Percentiles rank a stretch among this genome's conserved stretches.
Conservation (phyloP, 2,797 vertebrate species). For the Sciaenops ocellatus region DNA sequence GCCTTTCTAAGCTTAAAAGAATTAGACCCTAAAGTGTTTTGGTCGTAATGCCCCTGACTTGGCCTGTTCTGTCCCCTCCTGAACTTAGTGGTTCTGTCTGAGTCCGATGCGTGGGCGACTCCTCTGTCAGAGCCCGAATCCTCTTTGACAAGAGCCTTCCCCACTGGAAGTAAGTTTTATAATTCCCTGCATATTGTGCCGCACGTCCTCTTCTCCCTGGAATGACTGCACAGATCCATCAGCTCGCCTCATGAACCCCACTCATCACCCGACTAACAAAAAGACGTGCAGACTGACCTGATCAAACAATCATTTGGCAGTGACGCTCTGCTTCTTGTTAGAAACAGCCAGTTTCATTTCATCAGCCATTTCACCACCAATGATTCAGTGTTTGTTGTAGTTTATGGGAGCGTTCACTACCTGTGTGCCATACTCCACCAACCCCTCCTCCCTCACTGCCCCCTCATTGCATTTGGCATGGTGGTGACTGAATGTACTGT, state of each 20-base stretch:
- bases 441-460: slow-evolving; percentile 17
- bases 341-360: slow-evolving; percentile 65
- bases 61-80: slow-evolving; percentile 76
- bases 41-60: slow-evolving; percentile 47
- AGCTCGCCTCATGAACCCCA: slow-evolving; percentile 57
- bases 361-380: slow-evolving; percentile 60
- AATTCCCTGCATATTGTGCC: slow-evolving; percentile 38
- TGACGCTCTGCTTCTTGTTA: slow-evolving; percentile 25
- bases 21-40: slow-evolving; percentile 11
- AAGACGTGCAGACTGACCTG: slow-evolving; percentile 39
- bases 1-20: slow-evolving; percentile 5
- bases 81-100: slow-evolving; percentile 89
- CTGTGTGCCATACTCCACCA: slow-evolving; percentile 24
- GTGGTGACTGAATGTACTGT: slow-evolving; percentile 55
- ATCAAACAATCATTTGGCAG: slow-evolving; percentile 47
- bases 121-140: slow-evolving; percentile 88
- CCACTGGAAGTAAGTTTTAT: slow-evolving; percentile 95
- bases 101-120: slow-evolving; percentile 78
- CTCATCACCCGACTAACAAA: slow-evolving; percentile 51
- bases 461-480: slow-evolving; percentile 65
- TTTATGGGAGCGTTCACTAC: slow-evolving; percentile 14
- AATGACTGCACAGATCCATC: slow-evolving; percentile 74
- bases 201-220: slow-evolving; percentile 47
- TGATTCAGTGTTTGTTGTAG: slow-evolving; percentile 25
- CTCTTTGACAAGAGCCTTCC: slow-evolving; percentile 91